Evolutionary conservation across 2,888 invertebrate genomes (phyloP).

Genomic region (Coelogynopora nodosa): DNA sequence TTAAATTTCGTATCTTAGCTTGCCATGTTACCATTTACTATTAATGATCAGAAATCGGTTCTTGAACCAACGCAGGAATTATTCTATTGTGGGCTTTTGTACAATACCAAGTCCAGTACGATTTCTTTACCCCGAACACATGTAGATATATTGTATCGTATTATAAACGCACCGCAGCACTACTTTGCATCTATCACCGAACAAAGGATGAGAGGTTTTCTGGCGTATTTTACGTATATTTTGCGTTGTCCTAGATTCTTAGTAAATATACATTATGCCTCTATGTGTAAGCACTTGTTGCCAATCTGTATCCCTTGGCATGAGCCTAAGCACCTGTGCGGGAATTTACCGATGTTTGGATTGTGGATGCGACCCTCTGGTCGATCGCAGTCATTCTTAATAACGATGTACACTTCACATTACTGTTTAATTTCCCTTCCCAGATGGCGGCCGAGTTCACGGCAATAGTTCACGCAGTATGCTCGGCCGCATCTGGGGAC

Average conservation of each 20-base stretch:
- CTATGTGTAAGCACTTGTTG: neutral
- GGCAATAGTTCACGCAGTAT: neutral
- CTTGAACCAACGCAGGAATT: neutral
- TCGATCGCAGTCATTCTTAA: neutral
- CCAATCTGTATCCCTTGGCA: neutral
- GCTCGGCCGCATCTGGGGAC: neutral
- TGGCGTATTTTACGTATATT: neutral
- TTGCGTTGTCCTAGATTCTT: neutral
- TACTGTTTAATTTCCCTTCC: too few species aligned
- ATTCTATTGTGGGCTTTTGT: neutral
- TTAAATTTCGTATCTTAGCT: too few species aligned
- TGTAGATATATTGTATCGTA: neutral
- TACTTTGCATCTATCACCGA: neutral
- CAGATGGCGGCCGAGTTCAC: neutral
- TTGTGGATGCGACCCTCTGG: neutral
- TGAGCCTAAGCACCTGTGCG: too few species aligned
- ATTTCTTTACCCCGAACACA: neutral
- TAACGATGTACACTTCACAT: too few species aligned
- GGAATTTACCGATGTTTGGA: neutral
- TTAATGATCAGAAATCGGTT: neutral
- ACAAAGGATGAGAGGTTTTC: neutral
- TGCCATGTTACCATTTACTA: too few species aligned
- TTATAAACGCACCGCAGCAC: neutral
- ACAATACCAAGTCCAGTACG: neutral
- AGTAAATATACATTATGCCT: too few species aligned